Conservation (phyloP, 2,113 vertebrate genomes). For the Eulemur rufifrons region DNA sequence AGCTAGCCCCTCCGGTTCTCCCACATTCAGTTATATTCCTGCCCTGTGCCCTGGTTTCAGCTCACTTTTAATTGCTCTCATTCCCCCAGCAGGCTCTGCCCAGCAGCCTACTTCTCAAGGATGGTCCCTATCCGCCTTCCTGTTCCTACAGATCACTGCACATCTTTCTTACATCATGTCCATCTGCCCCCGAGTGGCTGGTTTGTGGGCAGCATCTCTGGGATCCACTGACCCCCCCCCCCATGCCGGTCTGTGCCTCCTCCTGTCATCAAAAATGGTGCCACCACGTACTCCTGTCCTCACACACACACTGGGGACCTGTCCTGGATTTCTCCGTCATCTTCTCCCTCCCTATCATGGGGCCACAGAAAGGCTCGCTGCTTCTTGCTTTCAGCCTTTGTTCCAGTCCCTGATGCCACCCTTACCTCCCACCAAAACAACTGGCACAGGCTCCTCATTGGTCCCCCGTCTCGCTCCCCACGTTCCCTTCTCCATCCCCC, state of each 20-base stretch:
- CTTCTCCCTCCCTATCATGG: too few species aligned
- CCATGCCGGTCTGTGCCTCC: not conserved
- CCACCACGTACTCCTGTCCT: not conserved
- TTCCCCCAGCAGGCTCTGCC: not conserved
- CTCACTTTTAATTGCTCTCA: not conserved
- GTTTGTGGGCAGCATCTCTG: not conserved
- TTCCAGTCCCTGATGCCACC: not conserved
- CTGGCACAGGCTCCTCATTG: not conserved
- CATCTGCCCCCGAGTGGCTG: not conserved
- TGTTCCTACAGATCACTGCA: not conserved
- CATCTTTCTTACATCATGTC: not conserved
- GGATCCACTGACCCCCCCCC: not conserved
- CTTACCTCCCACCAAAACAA: not conserved
- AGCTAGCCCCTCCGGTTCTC: not conserved
- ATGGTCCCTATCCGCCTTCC: not conserved
- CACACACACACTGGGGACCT: not conserved
- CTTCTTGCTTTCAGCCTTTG: not conserved
- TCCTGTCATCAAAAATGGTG: not conserved
- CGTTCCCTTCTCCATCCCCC: not conserved
- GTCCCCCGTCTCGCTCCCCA: not conserved
- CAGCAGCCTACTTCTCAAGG: not conserved
- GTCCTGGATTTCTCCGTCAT: not conserved
- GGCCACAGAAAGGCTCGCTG: not conserved
- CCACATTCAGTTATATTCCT: not conserved
- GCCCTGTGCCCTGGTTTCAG: not conserved